phyloP scores from a whole-genome alignment of 37 sponge, comb jelly and placozoan species.

The Aplysina aerophoba region DNA sequence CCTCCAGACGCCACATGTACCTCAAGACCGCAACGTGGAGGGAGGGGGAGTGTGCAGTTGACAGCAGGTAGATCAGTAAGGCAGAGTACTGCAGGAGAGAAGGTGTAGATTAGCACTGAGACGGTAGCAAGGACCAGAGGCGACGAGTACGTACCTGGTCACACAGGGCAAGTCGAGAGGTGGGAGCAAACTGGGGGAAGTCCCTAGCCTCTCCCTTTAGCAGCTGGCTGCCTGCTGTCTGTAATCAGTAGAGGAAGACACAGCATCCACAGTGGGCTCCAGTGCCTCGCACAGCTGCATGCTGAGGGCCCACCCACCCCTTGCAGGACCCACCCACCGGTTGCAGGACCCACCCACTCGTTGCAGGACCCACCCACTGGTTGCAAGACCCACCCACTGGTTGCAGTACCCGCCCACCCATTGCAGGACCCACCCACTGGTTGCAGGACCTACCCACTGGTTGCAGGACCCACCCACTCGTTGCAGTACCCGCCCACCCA shows the following conservation, averaged over 20 bases:
- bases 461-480: neutral
- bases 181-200: neutral
- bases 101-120: too few species aligned
- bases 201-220: neutral
- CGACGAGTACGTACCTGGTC: neutral
- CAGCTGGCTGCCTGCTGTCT: neutral
- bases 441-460: neutral
- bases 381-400: neutral
- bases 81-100: neutral
- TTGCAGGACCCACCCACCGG: too few species aligned
- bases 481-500: neutral
- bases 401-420: neutral
- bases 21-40: slow-evolving; percentile 4
- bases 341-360: slow-evolving; percentile 16
- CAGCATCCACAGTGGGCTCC: neutral
- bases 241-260: neutral
- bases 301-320: neutral
- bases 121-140: too few species aligned
- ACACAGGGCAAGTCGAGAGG: neutral
- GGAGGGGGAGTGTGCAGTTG: neutral
- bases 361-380: neutral
- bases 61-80: slow-evolving; percentile 11
- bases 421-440: neutral
- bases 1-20: slow-evolving; percentile 3
- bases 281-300: too few species aligned